Evolutionary conservation across 2,888 invertebrate genomes (phyloP).

Genomic region (Ochlodes sylvanus): DNA sequence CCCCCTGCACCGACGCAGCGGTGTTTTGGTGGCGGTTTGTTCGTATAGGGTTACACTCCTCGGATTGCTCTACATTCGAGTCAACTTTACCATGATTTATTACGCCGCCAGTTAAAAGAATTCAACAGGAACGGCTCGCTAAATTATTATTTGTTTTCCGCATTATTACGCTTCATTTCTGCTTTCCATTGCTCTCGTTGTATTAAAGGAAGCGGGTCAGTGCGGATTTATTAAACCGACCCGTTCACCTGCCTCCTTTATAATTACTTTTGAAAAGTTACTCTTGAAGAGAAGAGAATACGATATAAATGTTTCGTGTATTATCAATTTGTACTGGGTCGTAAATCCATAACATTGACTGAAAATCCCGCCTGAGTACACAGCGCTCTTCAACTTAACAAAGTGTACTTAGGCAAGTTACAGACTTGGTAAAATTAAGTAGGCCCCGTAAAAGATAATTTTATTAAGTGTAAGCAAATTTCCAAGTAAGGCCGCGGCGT

Average conservation of each 20-base stretch:
- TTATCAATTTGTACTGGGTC: background rate
- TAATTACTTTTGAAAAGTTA: background rate
- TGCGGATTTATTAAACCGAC: conserved; percentile 17
- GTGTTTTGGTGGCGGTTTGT: conserved; percentile 44
- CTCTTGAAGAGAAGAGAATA: background rate
- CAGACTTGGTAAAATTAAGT: conserved; percentile 19
- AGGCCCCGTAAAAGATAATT: conserved; percentile 32
- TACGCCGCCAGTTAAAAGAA: conserved; percentile 34
- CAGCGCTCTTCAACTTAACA: conserved; percentile 9
- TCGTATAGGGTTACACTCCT: conserved; percentile 41
- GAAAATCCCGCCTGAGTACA: background rate
- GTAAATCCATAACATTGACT: background rate
- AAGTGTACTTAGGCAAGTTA: conserved; percentile 18
- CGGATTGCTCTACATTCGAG: conserved; percentile 34
- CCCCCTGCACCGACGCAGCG: conserved; percentile 48
- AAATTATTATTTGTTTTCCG: conserved; percentile 35
- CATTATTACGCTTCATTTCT: conserved; percentile 33
- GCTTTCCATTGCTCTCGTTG: conserved; percentile 24
- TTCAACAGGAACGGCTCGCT: conserved; percentile 33
- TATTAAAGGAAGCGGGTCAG: conserved; percentile 15
- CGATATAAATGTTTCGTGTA: background rate
- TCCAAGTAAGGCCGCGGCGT: conserved; percentile 17
- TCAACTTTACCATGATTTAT: conserved; percentile 37
- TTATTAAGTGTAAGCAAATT: conserved; percentile 33
- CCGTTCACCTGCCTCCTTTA: background rate